These are phyloP conservation scores for Oceanites oceanicus DNA, from an alignment of 2,113 vertebrate genomes.

Conservation along the genomic window DNA sequence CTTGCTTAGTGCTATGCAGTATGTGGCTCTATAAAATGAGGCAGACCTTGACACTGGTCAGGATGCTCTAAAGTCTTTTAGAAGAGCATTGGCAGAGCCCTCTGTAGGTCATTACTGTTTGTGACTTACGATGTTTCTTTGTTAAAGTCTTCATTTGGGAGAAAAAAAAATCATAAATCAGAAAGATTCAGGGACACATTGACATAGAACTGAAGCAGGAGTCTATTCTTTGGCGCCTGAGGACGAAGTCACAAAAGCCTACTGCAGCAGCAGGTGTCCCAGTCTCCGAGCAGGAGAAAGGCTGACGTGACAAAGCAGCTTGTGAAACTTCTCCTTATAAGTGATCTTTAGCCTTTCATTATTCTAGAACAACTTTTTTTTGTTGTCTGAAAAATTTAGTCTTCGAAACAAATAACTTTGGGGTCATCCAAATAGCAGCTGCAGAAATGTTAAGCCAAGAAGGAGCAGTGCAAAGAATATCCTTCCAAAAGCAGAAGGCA, in stretches of 20 bases:
- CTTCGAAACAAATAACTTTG: neutral
- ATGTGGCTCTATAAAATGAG: neutral
- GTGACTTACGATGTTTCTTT: neutral
- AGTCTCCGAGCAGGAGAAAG: neutral
- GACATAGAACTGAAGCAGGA: neutral
- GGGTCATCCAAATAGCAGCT: neutral
- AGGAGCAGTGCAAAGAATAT: neutral
- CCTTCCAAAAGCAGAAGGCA: neutral
- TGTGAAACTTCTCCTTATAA: neutral
- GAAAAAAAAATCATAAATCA: neutral
- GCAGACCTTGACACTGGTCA: neutral
- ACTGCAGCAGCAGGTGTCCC: neutral
- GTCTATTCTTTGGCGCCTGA: neutral
- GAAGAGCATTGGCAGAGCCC: neutral
- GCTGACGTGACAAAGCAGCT: neutral
- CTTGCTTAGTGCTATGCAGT: neutral
- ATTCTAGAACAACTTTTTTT: neutral
- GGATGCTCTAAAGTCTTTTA: neutral
- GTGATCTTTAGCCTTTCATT: neutral
- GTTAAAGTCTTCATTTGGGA: neutral
- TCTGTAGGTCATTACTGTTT: neutral
- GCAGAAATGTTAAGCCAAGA: neutral
- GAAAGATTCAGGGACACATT: neutral
- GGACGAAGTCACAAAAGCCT: neutral
- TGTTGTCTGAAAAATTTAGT: neutral